Conservation (phyloP, 1,140 invertebrate species). For the Diabrotica virgifera region DNA sequence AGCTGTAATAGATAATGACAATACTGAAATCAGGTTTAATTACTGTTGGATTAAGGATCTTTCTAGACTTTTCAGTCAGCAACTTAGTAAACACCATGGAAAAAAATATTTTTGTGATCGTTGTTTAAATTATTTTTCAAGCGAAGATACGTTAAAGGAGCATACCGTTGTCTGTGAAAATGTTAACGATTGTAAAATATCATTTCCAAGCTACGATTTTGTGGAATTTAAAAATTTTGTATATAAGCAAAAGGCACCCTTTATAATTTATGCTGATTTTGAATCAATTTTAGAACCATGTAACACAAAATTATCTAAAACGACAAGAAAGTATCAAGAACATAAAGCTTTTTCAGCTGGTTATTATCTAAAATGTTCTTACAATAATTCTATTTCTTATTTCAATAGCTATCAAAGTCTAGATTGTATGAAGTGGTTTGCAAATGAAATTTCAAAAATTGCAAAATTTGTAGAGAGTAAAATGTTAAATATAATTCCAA, state of each 20-base stretch:
- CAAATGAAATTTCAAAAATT: background rate
- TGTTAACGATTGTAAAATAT: slow-evolving; percentile 8
- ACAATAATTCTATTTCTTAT: slow-evolving; percentile 14
- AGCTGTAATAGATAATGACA: slow-evolving; percentile 11
- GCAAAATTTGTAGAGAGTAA: no score
- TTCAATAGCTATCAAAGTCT: slow-evolving; percentile 7
- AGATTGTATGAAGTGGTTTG: slow-evolving; percentile 13
- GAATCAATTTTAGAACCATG: slow-evolving; percentile 36
- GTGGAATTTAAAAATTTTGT: slow-evolving; percentile 36
- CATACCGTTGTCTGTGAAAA: slow-evolving; percentile 29
- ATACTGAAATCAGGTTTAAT: slow-evolving; percentile 28
- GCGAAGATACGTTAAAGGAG: slow-evolving; percentile 26
- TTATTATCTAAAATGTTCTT: slow-evolving; percentile 19
- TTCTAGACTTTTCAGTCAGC: slow-evolving; percentile 29
- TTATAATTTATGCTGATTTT: slow-evolving; percentile 45
- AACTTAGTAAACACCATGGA: slow-evolving; percentile 32
- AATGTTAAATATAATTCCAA: no score
- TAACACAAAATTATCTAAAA: slow-evolving; percentile 8
- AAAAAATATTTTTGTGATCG: slow-evolving; percentile 39
- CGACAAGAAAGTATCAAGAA: slow-evolving; percentile 34
- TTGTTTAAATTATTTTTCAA: slow-evolving; percentile 39
- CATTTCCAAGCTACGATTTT: slow-evolving; percentile 19
- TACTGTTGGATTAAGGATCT: slow-evolving; percentile 40
- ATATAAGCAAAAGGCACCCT: slow-evolving; percentile 36
- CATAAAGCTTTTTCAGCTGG: slow-evolving; percentile 31